Conservation (phyloP, 2,113 vertebrate genomes). For the Vidua chalybeata region DNA sequence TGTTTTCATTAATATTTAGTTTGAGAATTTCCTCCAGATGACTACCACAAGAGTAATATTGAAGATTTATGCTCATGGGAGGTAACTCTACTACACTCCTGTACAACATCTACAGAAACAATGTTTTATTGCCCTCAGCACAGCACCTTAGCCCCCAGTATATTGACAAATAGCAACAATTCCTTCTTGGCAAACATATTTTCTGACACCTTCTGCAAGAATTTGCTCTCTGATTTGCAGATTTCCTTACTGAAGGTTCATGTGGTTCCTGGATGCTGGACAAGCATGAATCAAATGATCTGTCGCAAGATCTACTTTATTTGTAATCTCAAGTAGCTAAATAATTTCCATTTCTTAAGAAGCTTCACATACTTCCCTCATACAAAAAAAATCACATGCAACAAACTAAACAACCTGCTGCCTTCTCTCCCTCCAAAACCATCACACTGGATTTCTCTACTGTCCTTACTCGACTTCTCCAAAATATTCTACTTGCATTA, state of each 20-base stretch:
- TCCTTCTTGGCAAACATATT: neutral
- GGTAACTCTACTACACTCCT: neutral
- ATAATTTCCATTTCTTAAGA: neutral
- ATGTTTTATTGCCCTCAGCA: neutral
- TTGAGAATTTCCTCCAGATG: neutral
- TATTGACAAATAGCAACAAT: neutral
- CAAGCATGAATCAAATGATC: neutral
- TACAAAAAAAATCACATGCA: neutral
- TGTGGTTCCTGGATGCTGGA: neutral
- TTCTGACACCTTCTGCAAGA: neutral
- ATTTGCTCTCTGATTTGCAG: neutral
- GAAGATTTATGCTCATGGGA: neutral
- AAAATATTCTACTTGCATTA: neutral
- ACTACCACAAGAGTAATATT: neutral
- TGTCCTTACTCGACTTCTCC: neutral
- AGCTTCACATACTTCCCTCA: neutral
- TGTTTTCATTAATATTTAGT: neutral
- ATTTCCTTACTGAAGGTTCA: neutral
- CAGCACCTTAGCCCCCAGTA: neutral
- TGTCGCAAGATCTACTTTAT: neutral
- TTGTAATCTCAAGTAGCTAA: neutral
- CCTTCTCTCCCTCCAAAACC: neutral
- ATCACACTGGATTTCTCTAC: neutral
- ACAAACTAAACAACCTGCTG: neutral
- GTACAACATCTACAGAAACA: neutral